Evolutionary conservation across 2,797 vertebrate genomes (phyloP), one percentile per base, ranked within the genome.

Genomic region (Diplodus puntazzo): DNA sequence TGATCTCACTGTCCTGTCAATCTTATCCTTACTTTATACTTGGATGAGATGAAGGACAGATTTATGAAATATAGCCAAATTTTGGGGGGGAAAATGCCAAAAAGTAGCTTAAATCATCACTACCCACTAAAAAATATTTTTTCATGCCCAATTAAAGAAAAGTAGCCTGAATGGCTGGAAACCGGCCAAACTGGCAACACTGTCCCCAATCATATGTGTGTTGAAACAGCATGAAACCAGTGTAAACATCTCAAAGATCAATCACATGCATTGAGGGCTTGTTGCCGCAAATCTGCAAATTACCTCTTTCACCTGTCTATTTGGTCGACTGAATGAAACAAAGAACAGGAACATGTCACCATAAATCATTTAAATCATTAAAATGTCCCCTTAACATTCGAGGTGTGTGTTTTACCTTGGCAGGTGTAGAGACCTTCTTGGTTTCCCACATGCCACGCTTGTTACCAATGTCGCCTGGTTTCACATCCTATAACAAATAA

Each of bases 401-500:
- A 13, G 25, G 64, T 73, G 52, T 62, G 52, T 84, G 45, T 81
- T 27, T 90, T 89, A 96, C 95, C 93, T 95, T 95, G 61, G 88
- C 81, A 58, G 97, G 94, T 1, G 94, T 58, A 49, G 97, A 95
- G 84, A 95, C 94, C 87, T 97, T 96, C 89, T 98, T 99, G 81
- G 92, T 89, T 95, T 98, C 97, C 98, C 98, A 99, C 92, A 98
- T 92, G 81, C 97, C 96, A 23, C 97, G 96, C 75, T 98, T 98
- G 93, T 95, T 95, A 0, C 96, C 96, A 10, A 97, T 94, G 0
- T 98, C 97, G 89, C 94, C 96, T 60, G 97, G 95, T 94, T 95
- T 98, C 86, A 96, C 95, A 68, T 99, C 98, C 98, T 99, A 87
- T 49, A 0, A 82, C 70, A 69, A 48, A 80, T 14, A 71, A 88